Evolutionary conservation across 2,113 vertebrate species (phyloP).

Genomic region (Phaethornis superciliosus): DNA sequence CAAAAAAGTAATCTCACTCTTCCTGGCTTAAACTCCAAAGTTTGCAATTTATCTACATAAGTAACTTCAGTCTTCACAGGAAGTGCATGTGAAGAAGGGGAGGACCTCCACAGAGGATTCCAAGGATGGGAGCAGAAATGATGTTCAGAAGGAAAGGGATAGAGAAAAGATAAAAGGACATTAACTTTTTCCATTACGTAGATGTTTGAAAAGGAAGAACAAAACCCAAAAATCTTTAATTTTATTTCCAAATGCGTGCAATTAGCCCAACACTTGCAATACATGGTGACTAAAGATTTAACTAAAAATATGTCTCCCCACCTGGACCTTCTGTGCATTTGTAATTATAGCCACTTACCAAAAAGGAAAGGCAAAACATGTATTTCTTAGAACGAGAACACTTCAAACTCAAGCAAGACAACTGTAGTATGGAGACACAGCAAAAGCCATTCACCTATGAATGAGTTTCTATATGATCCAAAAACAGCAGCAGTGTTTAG

Average conservation of each 20-base stretch:
- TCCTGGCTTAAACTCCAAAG: not conserved
- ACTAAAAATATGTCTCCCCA: slow-evolving; percentile 6
- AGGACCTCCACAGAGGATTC: not conserved
- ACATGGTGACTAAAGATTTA: not conserved
- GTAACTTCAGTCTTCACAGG: not conserved
- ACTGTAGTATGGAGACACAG: not conserved
- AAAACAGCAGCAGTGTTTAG: slow-evolving; percentile 23
- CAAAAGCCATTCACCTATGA: slow-evolving; percentile 23
- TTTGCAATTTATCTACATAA: not conserved
- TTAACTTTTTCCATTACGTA: not conserved
- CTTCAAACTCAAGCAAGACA: slow-evolving; percentile 39
- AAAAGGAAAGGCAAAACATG: slow-evolving; percentile 25
- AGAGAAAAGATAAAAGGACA: not conserved
- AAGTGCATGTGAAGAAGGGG: not conserved
- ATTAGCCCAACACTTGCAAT: not conserved
- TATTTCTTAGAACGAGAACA: slow-evolving; percentile 35
- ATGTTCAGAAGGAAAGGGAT: not conserved
- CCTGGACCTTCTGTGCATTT: not conserved
- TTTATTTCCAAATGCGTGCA: slow-evolving; percentile 36
- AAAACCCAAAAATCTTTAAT: not conserved
- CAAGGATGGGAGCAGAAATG: not conserved
- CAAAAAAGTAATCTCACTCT: not conserved
- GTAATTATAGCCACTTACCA: not conserved
- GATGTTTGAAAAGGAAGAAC: not conserved
- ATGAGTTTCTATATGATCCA: not conserved